These are phyloP conservation scores for Trichogramma dendrolimi DNA, from an alignment of 2,888 invertebrate genomes.

Conservation along the genomic window DNA sequence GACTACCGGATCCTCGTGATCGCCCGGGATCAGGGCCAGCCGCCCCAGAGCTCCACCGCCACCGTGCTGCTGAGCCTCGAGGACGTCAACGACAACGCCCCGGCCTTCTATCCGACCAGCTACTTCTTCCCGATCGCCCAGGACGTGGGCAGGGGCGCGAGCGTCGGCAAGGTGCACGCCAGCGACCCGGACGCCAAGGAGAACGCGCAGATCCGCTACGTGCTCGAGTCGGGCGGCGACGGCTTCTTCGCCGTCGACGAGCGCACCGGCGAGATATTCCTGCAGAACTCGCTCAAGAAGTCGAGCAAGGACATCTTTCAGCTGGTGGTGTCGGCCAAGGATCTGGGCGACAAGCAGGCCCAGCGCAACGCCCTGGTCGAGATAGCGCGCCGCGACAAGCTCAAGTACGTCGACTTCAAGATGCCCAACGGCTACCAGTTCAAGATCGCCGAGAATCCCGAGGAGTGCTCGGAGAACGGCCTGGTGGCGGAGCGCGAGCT, in stretches of 20 bases:
- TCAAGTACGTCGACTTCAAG: constrained; percentile 72
- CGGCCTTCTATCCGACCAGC: constrained; percentile 83
- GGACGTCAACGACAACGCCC: constrained; percentile 90
- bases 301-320: constrained; percentile 67
- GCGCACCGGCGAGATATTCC: constrained; percentile 69
- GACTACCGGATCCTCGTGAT: constrained; percentile 79
- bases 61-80: constrained; percentile 75
- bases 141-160: constrained; percentile 62
- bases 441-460: constrained; percentile 77
- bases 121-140: constrained; percentile 77
- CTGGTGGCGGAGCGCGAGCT: constrained; percentile 63
- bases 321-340: constrained; percentile 74
- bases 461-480: constrained; percentile 50
- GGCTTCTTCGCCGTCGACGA: constrained; percentile 77
- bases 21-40: constrained; percentile 87
- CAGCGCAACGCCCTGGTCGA: constrained; percentile 74
- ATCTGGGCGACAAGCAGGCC: constrained; percentile 73
- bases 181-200: constrained; percentile 84
- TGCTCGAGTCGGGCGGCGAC: constrained; percentile 74
- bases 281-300: constrained; percentile 64
- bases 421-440: constrained; percentile 76
- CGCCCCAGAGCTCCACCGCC: constrained; percentile 85
- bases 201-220: constrained; percentile 77
- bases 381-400: constrained; percentile 69
- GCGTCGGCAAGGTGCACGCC: constrained; percentile 73